Base-by-base conservation (phyloP, 92 coral and sea anemone genomes). In the Desmophyllum pertusum region DNA sequence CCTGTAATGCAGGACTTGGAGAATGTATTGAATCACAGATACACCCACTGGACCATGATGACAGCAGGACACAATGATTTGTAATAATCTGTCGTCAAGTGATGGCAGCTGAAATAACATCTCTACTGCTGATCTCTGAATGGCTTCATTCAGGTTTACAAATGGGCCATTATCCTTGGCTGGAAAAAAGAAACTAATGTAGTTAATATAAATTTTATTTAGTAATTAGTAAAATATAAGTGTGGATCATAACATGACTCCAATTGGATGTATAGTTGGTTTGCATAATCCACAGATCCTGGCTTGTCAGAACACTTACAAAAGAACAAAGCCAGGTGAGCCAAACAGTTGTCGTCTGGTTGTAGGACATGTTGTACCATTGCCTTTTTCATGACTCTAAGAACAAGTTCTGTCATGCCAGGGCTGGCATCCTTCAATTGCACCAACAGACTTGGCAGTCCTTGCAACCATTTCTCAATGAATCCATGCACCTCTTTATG, bases 1-100 rank as follows among this genome's bases (percentile, higher is more conserved):
- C 98, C 95, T 92, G 91, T 92, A 92, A 76, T 86, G 81, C 10
- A 93, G 78, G 52, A 93, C 70, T 64, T 92, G 95, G 25, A 93
- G 48, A 67, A 92, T 63, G 71, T 93, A 93, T 57, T 89, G 81
- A 30, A 89, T 73, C 18, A 88, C 83, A 61, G 90, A 69, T 38
- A 51, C 80, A 35, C 75, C 21, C 30, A 92, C 72, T 38, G 38
- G 46, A 23, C 64, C 70, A 27, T 74, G 73, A 65, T 91, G 87
- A 68, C 93, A 89, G 59, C 98, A 93, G 23, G 38, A 37, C 18
- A 89, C 93, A 70, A 93, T 27, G 10, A 73, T 73, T 61, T 84
- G 88, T 25, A 93, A 73, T 76, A 93, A 70, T 13, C 25, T 57
- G 27, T 43, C 78, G 48, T 73, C 73, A 51, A 92, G 29, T n/a